A percentile compares a stretch with the other conserved stretches of the same genome.
Conservation (phyloP, 2,888 invertebrate species). For the Drosophila merina region DNA sequence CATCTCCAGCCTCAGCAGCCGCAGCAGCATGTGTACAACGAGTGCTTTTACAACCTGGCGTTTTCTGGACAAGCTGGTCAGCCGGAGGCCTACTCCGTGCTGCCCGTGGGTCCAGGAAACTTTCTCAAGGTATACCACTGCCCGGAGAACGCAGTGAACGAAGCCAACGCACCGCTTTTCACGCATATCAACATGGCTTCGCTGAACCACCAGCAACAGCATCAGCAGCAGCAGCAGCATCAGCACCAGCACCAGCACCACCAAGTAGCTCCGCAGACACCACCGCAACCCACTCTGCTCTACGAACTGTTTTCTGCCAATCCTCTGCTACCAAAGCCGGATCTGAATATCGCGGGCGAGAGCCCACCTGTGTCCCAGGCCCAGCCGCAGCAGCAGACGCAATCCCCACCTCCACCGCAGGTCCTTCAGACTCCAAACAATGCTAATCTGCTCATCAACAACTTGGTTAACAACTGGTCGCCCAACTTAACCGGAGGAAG, state of each 20-base stretch:
- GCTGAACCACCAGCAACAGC: constrained; percentile 59
- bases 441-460: constrained; percentile 82
- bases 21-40: constrained; percentile 72
- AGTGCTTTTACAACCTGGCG: constrained; percentile 74
- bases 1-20: constrained; percentile 54
- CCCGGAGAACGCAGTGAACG: constrained; percentile 71
- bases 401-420: constrained; percentile 40
- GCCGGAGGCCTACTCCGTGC: constrained; percentile 82
- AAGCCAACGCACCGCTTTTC: constrained; percentile 45
- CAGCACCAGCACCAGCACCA: constrained; percentile 40
- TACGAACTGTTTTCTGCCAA: constrained; percentile 83
- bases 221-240: constrained; percentile 39
- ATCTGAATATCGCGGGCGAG: constrained; percentile 47
- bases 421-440: constrained; percentile 62
- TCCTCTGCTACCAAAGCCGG: constrained; percentile 76
- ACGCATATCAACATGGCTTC: constrained; percentile 68
- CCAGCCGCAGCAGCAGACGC: constrained; percentile 25
- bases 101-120: constrained; percentile 83
- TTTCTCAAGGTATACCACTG: constrained; percentile 83
- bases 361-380: constrained; percentile 30
- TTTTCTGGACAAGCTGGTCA: constrained; percentile 64
- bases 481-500: constrained; percentile 82
- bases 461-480: constrained; percentile 83
- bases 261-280: constrained; percentile 49
- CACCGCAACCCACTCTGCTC: constrained; percentile 69